Base-by-base conservation (phyloP, 1,140 invertebrate species). In the Pteromalus puparum region DNA sequence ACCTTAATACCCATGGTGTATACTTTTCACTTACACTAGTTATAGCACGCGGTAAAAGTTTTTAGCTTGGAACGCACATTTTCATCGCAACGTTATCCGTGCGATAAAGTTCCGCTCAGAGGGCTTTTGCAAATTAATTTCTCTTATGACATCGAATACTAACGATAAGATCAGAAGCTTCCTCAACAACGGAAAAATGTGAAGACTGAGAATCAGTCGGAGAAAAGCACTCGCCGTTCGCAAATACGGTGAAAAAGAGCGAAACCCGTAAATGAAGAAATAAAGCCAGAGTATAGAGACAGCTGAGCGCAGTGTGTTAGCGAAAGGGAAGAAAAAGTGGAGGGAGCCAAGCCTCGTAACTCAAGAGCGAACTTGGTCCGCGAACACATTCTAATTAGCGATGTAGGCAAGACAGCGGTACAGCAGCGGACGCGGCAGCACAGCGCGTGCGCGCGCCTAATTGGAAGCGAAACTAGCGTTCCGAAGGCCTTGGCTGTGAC, bases 351-450 rank as follows among this genome's bases (percentile, higher is more conserved):
- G 73, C 30, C 24, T 6, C 21, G 72, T 75, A 75, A 82, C 48
- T 67, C 38, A 53, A 72, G 72, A 73, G 67, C 48, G 46, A 61
- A 28, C 24, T n/a, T 68, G 42, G 61, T 34, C 42, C 21, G n/a
- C n/a, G 61, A 42, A 72, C 53, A 80, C 77, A 75, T 75, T 80
- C 78, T 80, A 81, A 84, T 80, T 80, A 81, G 77, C 76, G 34
- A 15, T 61, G 70, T 38, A 74, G 46, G 15, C 48, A 84, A 75
- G 77, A 75, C 18, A 21, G 18, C 53, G 18, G 21, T 21, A 42
- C 38, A n/a, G 53, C 7, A 61, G 18, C 18, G 72, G 48, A n/a
- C n/a, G n/a, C n/a, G n/a, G n/a, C n/a, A n/a, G n/a, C n/a, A 46
- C 46, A 67, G 6, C 7, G 26, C 1, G 67, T 12, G 67, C 67